A percentile compares a stretch with the other conserved stretches of the same genome.
Conservation (phyloP, 1,140 invertebrate species). For the Nylanderia fulva region DNA sequence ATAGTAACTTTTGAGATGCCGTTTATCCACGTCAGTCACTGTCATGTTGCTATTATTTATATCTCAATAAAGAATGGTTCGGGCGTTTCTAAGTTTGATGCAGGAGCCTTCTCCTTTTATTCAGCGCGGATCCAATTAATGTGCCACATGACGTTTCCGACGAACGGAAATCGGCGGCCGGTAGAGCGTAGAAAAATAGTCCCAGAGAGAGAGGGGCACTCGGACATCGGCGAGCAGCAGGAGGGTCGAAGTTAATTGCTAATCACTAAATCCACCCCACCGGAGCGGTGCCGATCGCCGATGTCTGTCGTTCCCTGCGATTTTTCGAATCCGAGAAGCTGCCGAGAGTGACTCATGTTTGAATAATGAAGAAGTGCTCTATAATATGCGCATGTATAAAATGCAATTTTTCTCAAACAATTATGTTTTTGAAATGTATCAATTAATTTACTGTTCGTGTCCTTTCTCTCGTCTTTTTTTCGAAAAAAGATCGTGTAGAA, state of each 20-base stretch:
- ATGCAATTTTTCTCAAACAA: background rate
- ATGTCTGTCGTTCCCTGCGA: conserved; percentile 65
- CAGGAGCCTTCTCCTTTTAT: conserved; percentile 79
- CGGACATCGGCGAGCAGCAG: conserved; percentile 54
- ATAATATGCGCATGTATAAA: background rate
- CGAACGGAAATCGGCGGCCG: conserved; percentile 78
- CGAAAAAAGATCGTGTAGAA: background rate
- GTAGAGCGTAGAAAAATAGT: conserved; percentile 46
- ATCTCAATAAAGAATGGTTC: conserved; percentile 43
- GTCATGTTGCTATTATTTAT: conserved; percentile 29
- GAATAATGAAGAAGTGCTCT: conserved; percentile 1
- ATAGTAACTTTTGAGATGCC: background rate
- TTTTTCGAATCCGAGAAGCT: conserved; percentile 60
- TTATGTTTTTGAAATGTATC: background rate
- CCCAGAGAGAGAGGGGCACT: background rate
- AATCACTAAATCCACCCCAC: conserved; percentile 66
- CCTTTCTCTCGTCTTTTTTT: background rate
- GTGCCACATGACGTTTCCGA: conserved; percentile 82
- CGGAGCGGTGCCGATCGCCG: conserved; percentile 23
- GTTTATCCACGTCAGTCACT: conserved; percentile 43
- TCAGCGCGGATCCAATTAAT: conserved; percentile 79
- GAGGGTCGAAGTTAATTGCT: conserved; percentile 74
- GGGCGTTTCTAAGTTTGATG: conserved; percentile 21
- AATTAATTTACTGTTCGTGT: background rate
- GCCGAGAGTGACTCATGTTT: conserved; percentile 22